These are phyloP conservation scores for Bombus sylvicola DNA, from an alignment of 1,140 invertebrate genomes.

Conservation along the genomic window DNA sequence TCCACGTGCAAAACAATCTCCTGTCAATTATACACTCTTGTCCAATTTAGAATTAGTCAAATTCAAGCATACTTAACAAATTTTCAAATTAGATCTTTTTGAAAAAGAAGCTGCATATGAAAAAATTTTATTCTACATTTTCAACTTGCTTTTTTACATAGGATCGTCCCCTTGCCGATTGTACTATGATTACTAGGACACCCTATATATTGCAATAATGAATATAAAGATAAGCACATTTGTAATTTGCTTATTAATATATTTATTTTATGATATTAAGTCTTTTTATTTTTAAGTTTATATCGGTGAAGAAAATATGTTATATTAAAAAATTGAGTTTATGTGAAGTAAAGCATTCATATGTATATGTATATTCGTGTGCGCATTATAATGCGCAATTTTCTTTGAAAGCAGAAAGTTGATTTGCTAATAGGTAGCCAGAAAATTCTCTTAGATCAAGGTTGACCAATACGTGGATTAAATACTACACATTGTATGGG, in stretches of 20 bases:
- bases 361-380: not conserved
- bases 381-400: constrained; percentile 36
- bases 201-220: not conserved
- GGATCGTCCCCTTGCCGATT: not conserved
- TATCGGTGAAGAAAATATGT: not conserved
- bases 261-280: not conserved
- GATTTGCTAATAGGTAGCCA: constrained; percentile 41
- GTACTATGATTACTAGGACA: not conserved
- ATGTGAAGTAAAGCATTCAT: not conserved
- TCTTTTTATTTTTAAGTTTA: not conserved
- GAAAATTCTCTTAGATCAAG: constrained; percentile 48
- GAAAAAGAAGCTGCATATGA: not conserved
- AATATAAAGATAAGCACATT: not conserved
- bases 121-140: not conserved
- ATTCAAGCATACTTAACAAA: not conserved
- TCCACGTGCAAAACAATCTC: not conserved
- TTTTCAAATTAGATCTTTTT: not conserved
- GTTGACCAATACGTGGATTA: constrained; percentile 44
- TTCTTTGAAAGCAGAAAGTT: constrained; percentile 33
- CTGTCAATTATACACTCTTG: not conserved
- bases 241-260: not conserved
- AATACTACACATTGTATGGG: constrained; percentile 35
- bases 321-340: constrained; percentile 2
- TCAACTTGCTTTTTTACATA: not conserved
- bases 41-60: not conserved